Base-by-base conservation (phyloP, 2,888 invertebrate species). In the Girardia tigrina region DNA sequence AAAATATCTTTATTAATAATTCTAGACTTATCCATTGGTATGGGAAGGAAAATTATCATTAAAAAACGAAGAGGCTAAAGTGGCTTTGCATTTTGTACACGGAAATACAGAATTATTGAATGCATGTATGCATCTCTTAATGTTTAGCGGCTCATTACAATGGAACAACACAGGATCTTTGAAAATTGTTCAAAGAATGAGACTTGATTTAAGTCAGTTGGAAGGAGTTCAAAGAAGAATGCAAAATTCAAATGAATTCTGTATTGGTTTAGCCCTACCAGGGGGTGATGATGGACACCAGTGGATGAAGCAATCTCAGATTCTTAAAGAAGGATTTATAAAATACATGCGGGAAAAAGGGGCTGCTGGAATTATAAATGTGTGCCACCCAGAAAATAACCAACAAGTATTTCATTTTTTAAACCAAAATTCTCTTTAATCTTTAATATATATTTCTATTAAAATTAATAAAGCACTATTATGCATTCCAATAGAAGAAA, bases 31-130 rank as follows among this genome's bases (percentile, higher is more conserved):
- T 85, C 94, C 94, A 14, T 90, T 94, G 71, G 91, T 95, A 90
- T 97, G 97, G 97, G 94, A 95, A 86, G 94, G 97, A 0, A 86
- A 92, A 78, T 85, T 97, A 79, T 94, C 92, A 0, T 87, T 97
- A 79, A 97, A 97, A 87, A 95, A 93, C 84, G 95, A 95, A 86
- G 91, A 91, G 81, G 94, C 94, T 4, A 91, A 92, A 28, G 95
- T 97, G 71, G 94, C 97, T 86, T 95, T 97, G 95, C 94, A 95
- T 86, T 94, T 92, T 85, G 92, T 97, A 78, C 91, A 91, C 81
- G 97, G 97, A 76, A 94, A 91, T 86, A 90, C 90, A 14, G 88
- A 88, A 80, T 91, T 97, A 78, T 93, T 94, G 8, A 88, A 89
- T 78, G 90, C 90, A 81, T 92, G 94, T 78, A 87, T 95, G 82